Percentiles rank a stretch among this genome's conserved stretches.
Evolutionary conservation across 2,113 vertebrate genomes (phyloP).

Genomic region (Sylvietta virens): DNA sequence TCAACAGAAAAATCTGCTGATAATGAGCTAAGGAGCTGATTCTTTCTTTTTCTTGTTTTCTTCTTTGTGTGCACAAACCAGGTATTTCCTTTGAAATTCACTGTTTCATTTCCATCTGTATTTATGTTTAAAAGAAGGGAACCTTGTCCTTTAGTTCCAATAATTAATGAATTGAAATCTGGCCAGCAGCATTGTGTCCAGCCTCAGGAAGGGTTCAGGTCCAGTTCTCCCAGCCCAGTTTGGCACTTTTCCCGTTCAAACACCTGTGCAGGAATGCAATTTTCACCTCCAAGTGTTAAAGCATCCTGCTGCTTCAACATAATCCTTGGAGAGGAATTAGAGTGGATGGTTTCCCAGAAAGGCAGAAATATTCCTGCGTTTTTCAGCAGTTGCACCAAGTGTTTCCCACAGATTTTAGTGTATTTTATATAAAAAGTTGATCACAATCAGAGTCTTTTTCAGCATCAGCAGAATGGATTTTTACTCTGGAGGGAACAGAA

Average conservation of each 20-base stretch:
- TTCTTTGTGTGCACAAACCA: not conserved
- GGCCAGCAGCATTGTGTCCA: not conserved
- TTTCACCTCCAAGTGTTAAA: conserved; percentile 3
- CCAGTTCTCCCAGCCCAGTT: not conserved
- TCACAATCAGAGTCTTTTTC: not conserved
- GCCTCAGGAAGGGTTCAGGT: not conserved
- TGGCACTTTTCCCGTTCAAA: not conserved
- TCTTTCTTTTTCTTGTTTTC: not conserved
- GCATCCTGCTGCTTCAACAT: not conserved
- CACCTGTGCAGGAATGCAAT: not conserved
- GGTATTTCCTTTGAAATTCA: not conserved
- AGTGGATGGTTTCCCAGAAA: not conserved
- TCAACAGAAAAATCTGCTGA: not conserved
- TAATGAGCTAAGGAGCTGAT: not conserved
- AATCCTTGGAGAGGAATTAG: not conserved
- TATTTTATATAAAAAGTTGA: not conserved
- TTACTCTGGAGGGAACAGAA: not conserved
- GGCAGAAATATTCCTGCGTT: not conserved
- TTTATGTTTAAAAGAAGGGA: not conserved
- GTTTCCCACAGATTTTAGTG: not conserved
- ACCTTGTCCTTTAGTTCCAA: not conserved
- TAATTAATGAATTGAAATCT: not conserved
- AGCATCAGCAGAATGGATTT: not conserved
- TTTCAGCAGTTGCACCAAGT: not conserved
- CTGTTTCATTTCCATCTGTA: not conserved